Conservation (phyloP, 2,888 invertebrate species). For the Protophormia terraenovae region DNA sequence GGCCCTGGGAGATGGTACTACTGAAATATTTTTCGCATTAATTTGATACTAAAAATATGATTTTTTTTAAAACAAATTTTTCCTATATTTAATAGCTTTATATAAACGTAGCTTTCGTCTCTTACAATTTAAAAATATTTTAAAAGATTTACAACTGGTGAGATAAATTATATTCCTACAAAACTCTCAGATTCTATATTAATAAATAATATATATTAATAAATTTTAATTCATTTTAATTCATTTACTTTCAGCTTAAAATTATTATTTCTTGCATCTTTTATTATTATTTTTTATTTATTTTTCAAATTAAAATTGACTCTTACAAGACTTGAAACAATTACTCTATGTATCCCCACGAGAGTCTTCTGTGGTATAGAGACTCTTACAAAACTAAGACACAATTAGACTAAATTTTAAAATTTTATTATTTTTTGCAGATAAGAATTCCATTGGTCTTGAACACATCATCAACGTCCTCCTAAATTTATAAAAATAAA, state of each 20-base stretch:
- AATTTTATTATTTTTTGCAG: conserved; percentile 55
- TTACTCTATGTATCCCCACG: too few relatives aligned
- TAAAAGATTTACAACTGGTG: not conserved
- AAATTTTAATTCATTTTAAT: not conserved
- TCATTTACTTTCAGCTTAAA: not conserved
- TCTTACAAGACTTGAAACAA: not conserved
- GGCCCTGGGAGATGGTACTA: too few relatives aligned
- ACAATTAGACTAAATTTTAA: conserved; percentile 30
- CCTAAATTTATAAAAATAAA: conserved; percentile 42
- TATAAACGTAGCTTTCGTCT: too few relatives aligned
- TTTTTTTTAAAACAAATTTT: too few relatives aligned
- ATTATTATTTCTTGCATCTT: too few relatives aligned
- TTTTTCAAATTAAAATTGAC: not conserved
- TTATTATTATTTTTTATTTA: not conserved
- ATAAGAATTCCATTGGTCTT: conserved; percentile 67
- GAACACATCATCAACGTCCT: conserved; percentile 56
- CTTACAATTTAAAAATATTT: not conserved
- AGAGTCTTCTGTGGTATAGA: not conserved
- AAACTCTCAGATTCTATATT: conserved; percentile 40
- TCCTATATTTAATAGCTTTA: too few relatives aligned
- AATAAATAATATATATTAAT: not conserved
- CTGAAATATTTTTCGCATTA: too few relatives aligned
- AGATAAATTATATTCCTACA: not conserved
- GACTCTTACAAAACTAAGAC: not conserved
- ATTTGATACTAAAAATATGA: too few relatives aligned